A percentile compares a stretch with the other conserved stretches of the same genome.
These are phyloP conservation scores for Junonia oenone DNA, from an alignment of 2,888 invertebrate genomes.

Conservation along the genomic window DNA sequence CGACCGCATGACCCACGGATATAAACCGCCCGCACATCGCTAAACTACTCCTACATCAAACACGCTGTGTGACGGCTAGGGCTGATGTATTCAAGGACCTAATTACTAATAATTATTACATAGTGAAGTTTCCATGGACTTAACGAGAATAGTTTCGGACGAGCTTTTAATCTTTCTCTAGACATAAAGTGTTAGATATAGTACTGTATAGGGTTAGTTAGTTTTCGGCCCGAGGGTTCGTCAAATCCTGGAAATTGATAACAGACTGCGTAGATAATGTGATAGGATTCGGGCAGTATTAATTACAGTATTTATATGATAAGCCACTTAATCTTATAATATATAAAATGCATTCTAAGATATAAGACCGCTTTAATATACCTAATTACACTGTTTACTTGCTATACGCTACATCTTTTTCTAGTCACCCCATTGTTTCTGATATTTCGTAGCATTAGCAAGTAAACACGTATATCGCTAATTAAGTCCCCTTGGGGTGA, in stretches of 20 bases:
- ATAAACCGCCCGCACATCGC: conserved; percentile 69
- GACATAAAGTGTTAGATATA: conserved; percentile 24
- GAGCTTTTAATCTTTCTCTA: conserved; percentile 31
- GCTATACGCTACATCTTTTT: conserved; percentile 34
- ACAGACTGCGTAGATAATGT: conserved; percentile 33
- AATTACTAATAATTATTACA: neutral
- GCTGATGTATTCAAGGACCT: too few relatives aligned
- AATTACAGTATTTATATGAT: conserved; percentile 46
- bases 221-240: conserved; percentile 28
- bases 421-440: conserved; percentile 29
- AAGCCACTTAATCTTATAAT: conserved; percentile 26
- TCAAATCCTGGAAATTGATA: conserved; percentile 23
- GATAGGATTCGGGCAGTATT: conserved; percentile 49
- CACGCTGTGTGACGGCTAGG: neutral
- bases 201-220: conserved; percentile 17
- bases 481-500: conserved; percentile 19
- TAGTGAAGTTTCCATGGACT: conserved; percentile 4
- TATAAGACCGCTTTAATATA: conserved; percentile 43
- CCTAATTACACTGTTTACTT: conserved; percentile 39
- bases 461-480: conserved; percentile 32
- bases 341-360: conserved; percentile 36
- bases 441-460: conserved; percentile 29
- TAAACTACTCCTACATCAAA: conserved; percentile 30
- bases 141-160: conserved; percentile 31
- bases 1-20: conserved; percentile 86